A percentile compares a stretch with the other conserved stretches of the same genome.
phyloP scores from a whole-genome alignment of 2,888 invertebrate species.

The Maniola hyperantus region DNA sequence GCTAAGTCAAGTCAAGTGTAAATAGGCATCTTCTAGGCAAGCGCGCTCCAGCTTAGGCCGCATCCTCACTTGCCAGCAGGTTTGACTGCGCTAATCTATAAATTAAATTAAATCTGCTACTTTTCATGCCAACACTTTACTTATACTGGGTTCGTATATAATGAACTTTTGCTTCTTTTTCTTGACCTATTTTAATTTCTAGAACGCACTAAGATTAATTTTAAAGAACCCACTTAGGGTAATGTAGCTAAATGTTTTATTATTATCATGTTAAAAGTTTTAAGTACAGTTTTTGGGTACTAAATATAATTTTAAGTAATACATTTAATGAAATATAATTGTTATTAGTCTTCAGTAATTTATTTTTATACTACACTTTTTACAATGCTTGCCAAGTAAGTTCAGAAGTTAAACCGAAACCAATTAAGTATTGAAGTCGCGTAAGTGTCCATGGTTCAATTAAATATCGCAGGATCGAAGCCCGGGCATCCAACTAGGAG shows the following conservation, averaged over 20 bases:
- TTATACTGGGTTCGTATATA: not conserved
- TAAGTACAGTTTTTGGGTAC: not conserved
- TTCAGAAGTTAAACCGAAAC: no score
- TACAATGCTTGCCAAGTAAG: not conserved
- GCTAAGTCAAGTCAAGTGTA: no score
- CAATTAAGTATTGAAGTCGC: no score
- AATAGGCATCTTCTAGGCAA: no score
- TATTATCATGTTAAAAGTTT: not conserved
- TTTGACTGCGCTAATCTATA: no score
- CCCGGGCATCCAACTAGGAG: no score
- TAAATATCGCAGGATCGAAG: no score
- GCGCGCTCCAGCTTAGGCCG: no score
- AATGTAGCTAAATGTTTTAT: not conserved
- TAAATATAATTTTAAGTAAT: not conserved
- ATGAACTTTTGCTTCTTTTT: not conserved
- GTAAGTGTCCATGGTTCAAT: no score
- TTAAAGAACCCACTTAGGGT: not conserved
- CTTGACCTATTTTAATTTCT: slow-evolving; percentile 8
- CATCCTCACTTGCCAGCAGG: no score
- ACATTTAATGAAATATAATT: not conserved
- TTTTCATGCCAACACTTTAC: slow-evolving; percentile 7
- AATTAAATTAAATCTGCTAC: no score
- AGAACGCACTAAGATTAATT: not conserved
- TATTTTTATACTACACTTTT: not conserved
- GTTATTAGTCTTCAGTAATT: not conserved